Evolutionary conservation across 2,888 invertebrate genomes (phyloP).

Genomic region (Polydesmus complanatus): DNA sequence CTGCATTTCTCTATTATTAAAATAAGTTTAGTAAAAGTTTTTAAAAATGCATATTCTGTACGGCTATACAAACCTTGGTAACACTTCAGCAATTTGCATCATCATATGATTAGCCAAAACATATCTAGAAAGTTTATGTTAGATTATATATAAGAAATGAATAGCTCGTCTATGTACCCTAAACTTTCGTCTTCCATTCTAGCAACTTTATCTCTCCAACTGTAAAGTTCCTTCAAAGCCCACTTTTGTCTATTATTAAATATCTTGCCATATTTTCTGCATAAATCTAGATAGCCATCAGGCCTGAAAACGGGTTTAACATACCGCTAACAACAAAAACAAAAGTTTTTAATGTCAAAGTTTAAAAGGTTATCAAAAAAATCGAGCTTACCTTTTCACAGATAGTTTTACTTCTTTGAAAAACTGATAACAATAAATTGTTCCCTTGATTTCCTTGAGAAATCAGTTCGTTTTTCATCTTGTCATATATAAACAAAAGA

Average conservation of each 20-base stretch:
- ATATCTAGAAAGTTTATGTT: slow-evolving; percentile 43
- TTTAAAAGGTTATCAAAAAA: not conserved
- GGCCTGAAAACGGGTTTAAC: slow-evolving; percentile 56
- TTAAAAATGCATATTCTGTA: too few relatives aligned
- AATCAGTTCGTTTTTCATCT: slow-evolving; percentile 58
- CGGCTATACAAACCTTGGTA: slow-evolving; percentile 47
- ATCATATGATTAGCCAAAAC: slow-evolving; percentile 94
- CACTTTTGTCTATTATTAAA: slow-evolving; percentile 74
- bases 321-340: slow-evolving; percentile 47
- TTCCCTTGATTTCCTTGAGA: slow-evolving; percentile 44
- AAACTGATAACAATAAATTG: slow-evolving; percentile 53
- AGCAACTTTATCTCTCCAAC: slow-evolving; percentile 77
- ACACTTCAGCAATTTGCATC: slow-evolving; percentile 66
- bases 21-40: too few relatives aligned
- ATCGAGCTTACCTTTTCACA: slow-evolving; percentile 46
- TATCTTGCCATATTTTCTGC: slow-evolving; percentile 56
- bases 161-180: slow-evolving; percentile 38
- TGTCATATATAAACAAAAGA: slow-evolving; percentile 73
- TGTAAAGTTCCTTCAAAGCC: slow-evolving; percentile 64
- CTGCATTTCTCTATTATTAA: slow-evolving; percentile 74
- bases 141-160: not conserved
- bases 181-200: slow-evolving; percentile 80
- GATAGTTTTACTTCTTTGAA: slow-evolving; percentile 56
- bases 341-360: not conserved
- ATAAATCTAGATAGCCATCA: slow-evolving; percentile 58